Evolutionary conservation across 1,140 invertebrate species (phyloP).

Genomic region (Sarcophaga peregrina): DNA sequence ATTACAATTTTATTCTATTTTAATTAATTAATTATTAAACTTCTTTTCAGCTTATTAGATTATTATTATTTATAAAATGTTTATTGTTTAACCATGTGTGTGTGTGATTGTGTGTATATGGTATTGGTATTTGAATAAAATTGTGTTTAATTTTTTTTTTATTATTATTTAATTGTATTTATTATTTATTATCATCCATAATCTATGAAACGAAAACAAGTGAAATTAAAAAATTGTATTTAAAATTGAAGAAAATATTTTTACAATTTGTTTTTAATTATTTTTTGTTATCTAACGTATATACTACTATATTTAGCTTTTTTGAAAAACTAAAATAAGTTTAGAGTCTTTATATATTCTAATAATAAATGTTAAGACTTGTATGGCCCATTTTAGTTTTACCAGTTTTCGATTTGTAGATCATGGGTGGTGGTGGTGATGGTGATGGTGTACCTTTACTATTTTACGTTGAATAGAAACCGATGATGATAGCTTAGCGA

Average conservation of each 20-base stretch:
- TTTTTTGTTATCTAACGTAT: slow-evolving; percentile 14
- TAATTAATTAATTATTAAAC: too few relatives aligned
- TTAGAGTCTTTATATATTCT: not conserved
- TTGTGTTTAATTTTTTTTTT: not conserved
- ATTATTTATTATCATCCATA: not conserved
- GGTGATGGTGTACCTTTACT: too few relatives aligned
- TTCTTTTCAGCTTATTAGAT: not conserved
- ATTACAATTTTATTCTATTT: too few relatives aligned
- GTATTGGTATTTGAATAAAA: not conserved
- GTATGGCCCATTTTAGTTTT: too few relatives aligned
- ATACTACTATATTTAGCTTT: not conserved
- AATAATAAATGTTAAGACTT: not conserved
- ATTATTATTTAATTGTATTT: not conserved
- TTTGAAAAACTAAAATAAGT: not conserved
- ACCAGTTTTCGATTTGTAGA: too few relatives aligned
- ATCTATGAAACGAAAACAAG: too few relatives aligned
- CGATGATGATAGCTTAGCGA: too few relatives aligned
- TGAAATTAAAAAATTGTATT: too few relatives aligned
- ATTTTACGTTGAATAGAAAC: too few relatives aligned
- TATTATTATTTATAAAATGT: not conserved
- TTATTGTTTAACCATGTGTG: slow-evolving; percentile 14
- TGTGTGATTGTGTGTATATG: not conserved
- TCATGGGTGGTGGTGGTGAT: too few relatives aligned
- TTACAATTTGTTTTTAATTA: too few relatives aligned
- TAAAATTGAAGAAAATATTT: too few relatives aligned